These are phyloP conservation scores for Coilia nasus DNA, from an alignment of 2,797 vertebrate genomes.

Conservation along the genomic window DNA sequence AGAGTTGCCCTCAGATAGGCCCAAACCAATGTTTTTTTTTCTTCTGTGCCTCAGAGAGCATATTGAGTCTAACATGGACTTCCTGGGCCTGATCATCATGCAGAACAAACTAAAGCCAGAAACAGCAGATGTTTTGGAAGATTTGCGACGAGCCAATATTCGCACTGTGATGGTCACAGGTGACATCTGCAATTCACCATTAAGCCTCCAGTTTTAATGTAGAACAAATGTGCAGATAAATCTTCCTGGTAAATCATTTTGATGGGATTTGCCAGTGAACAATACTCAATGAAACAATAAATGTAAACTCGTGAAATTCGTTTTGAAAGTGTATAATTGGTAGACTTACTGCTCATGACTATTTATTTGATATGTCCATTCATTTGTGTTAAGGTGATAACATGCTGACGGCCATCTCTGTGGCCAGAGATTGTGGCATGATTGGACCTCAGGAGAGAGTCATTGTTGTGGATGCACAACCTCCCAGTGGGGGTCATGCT, in stretches of 20 bases:
- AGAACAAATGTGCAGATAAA: neutral
- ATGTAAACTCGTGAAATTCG: neutral
- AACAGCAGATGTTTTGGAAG: constrained; percentile 88
- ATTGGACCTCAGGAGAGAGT: constrained; percentile 92
- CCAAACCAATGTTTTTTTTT: constrained; percentile 5
- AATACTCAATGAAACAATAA: neutral
- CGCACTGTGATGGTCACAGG: constrained; percentile 98
- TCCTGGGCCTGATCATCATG: constrained; percentile 97
- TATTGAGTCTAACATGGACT: constrained; percentile 94
- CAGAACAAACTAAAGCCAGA: constrained; percentile 97
- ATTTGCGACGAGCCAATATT: constrained; percentile 88
- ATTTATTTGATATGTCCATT: neutral
- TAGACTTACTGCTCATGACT: neutral
- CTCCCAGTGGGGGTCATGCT: constrained; percentile 89
- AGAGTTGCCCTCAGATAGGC: neutral
- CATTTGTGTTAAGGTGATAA: constrained; percentile 85
- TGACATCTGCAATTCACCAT: neutral
- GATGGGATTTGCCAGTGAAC: neutral
- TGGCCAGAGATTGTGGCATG: constrained; percentile 98
- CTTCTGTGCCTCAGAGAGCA: constrained; percentile 77
- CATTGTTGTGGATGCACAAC: constrained; percentile 94
- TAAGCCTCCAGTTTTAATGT: neutral
- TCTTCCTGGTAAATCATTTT: too few relatives aligned
- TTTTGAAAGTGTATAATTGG: neutral
- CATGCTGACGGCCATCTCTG: constrained; percentile 96